These are phyloP conservation scores for Oryzaephilus surinamensis DNA, from an alignment of 1,140 invertebrate genomes.

Conservation along the genomic window DNA sequence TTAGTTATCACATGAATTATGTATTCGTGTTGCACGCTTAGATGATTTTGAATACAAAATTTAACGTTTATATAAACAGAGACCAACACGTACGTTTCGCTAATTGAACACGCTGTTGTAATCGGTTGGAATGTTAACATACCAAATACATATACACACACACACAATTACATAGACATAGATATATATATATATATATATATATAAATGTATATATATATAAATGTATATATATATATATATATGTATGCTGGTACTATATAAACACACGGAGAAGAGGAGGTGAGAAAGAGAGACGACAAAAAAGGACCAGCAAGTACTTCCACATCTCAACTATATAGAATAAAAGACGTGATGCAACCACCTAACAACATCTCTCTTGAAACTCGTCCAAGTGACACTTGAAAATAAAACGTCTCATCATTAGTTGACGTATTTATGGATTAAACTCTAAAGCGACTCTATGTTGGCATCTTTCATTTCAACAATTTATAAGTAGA, in stretches of 20 bases:
- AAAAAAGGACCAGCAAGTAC: no score
- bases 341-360: constrained; percentile 7
- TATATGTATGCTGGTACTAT: no score
- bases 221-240: no score
- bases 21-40: constrained; percentile 7
- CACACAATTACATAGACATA: no score
- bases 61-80: constrained; percentile 6
- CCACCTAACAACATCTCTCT: neutral
- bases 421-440: constrained; percentile 14
- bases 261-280: no score
- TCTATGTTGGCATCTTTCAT: constrained; percentile 8
- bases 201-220: no score
- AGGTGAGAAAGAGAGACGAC: no score
- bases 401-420: constrained; percentile 13
- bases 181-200: no score
- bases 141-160: constrained; percentile 4
- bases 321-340: no score
- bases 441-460: no score
- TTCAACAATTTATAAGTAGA: no score
- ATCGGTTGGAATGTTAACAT: constrained; percentile 12
- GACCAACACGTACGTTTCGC: constrained; percentile 4
- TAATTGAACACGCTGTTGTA: constrained; percentile 11
- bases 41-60: constrained; percentile 1
- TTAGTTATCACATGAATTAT: no score
- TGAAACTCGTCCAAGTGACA: constrained; percentile 13